Base-by-base conservation (phyloP, 2,113 vertebrate species). In the Entelurus aequoreus region DNA sequence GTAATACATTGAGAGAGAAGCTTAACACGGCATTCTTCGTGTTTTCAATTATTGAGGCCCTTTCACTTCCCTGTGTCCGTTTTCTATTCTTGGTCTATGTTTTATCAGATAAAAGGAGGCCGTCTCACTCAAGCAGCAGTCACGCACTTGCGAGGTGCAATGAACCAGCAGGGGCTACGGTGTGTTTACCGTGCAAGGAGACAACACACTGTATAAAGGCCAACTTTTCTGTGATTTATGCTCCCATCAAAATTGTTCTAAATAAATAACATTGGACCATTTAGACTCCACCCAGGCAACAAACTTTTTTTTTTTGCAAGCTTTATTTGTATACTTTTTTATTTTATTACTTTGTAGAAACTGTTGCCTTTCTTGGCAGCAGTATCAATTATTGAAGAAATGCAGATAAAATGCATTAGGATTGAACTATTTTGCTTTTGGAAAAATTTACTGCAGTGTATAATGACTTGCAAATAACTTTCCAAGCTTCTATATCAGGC, bases 41-140 rank as follows among this genome's bases (percentile, higher is more conserved):
- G 16, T 60, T 48, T 79, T 80, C 1, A 75, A 78, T 73, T 55
- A 76, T 81, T 84, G 53, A 78, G 35, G 38, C 75, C 6, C 69
- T 73, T 60, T 52, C 50, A 68, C 51, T 42, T 71, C 37, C 59
- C 37, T 16, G 19, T 74, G 57, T 66, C 53, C 51, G 44, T 52
- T 62, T 64, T 71, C 52, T 75, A 62, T 75, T 61, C 47, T 38
- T 53, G 44, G 58, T 48, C 44, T 48, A 48, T 50, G 40, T 69
- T 69, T 73, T 62, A 65, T 69, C 14, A 47, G 51, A 48, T 50
- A 47, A 54, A 68, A 21, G 54, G 48, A 63, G 40, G 5, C 2
- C 2, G 15, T 54, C 62, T 63, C 12, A 55, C 15, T 60, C 55
- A 6, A 60, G 50, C 19, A 54, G 67, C 72, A 62, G 59, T 76